Evolutionary conservation across 2,888 invertebrate genomes (phyloP).

Genomic region (Heliconius sara): DNA sequence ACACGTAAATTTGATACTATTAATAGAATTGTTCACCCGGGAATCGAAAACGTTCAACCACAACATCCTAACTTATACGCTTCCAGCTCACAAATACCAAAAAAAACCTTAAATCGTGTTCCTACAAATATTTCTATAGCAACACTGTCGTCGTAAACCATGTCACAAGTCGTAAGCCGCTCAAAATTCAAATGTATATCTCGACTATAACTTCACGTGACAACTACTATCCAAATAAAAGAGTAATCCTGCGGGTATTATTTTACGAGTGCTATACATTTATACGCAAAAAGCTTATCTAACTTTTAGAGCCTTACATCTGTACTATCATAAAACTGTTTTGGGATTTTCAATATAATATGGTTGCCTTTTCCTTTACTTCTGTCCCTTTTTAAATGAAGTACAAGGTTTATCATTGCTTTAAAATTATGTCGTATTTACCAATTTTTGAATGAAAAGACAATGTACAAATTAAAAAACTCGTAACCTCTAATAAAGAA

Average conservation of each 20-base stretch:
- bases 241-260: constrained; percentile 31
- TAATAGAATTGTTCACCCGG: no score
- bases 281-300: constrained; percentile 21
- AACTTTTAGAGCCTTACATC: constrained; percentile 18
- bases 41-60: neutral
- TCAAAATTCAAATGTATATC: constrained; percentile 36
- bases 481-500: no score
- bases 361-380: neutral
- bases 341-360: neutral
- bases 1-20: no score
- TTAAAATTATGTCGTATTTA: no score
- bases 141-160: constrained; percentile 35
- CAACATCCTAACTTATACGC: neutral
- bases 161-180: constrained; percentile 38
- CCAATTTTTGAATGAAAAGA: neutral
- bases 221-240: constrained; percentile 26
- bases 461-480: neutral
- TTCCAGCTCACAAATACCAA: neutral
- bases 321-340: constrained; percentile 19
- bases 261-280: constrained; percentile 17
- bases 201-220: constrained; percentile 26
- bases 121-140: constrained; percentile 20
- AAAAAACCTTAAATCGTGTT: neutral
- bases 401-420: no score
- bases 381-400: neutral